Evolutionary conservation across 1,140 invertebrate genomes (phyloP), one percentile per base, ranked within the genome.

Genomic region (Camponotus pennsylvanicus): DNA sequence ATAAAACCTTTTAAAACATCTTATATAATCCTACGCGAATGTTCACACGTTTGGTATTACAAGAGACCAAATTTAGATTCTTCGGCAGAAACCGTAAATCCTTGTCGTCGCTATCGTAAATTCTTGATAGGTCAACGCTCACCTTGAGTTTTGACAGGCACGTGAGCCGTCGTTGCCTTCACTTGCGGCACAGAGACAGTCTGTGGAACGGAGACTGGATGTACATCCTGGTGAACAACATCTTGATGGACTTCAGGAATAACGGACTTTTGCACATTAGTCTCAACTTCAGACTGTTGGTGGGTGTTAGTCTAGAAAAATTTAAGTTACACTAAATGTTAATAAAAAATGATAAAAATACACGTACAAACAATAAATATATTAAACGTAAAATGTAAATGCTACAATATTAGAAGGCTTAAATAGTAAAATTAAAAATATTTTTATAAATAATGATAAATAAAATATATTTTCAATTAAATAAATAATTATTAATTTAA

Each of bases 81-180:
- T 55, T 42, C 21, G 2, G 42, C 8, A 69, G 15, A 0, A 55
- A 21, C 9, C 40, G 37, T 77, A 61, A 42, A 42, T 64, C 11
- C 5, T 66, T 37, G 18, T 64, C 27, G 27, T 34, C 45, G 7
- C 49, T 27, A 27, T 27, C 9, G 9, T 63, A 37, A 61, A 83
- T 82, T 59, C 18, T 32, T 13, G 27, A 15, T 49, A 27, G 32
- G 13, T 61, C 42, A 13, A 73, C 18, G n/a, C 57, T 83, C 27
- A 83, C 79, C 79, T 83, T 83, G 79, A 45, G 8, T 21, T 3
- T 45, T 18, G 9, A 40, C 49, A 4, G 77, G 49, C 8, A 80
- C 2, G n/a, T 83, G 64, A 21, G 75, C 40, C 2, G 63, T 9
- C 8, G 63, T 49, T 27, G 45, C 11, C 67, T 82, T 82, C 27